Conservation (phyloP, 1,140 invertebrate species). For the Samia ricini region DNA sequence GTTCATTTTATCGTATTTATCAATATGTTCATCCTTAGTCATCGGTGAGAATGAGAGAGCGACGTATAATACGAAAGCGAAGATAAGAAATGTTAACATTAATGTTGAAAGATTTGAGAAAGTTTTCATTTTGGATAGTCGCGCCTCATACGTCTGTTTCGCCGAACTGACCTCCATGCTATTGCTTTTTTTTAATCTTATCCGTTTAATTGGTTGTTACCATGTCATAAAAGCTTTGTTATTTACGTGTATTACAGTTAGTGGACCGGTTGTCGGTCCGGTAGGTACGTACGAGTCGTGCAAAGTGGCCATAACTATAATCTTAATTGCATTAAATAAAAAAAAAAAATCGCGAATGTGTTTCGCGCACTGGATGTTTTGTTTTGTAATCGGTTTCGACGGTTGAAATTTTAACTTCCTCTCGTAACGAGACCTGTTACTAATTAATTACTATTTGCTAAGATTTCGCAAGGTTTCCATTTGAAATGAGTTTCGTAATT, state of each 20-base stretch:
- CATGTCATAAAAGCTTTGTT: constrained; percentile 4
- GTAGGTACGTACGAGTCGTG: background rate
- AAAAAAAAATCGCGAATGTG: background rate
- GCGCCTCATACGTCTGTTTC: constrained; percentile 9
- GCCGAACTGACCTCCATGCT: constrained; percentile 21
- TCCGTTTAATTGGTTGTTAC: constrained; percentile 21
- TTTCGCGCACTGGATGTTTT: constrained; percentile 10
- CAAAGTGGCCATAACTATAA: background rate
- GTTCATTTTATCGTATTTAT: constrained; percentile 54
- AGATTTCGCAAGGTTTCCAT: constrained; percentile 1
- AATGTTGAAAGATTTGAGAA: constrained; percentile 24
- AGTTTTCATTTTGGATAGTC: constrained; percentile 21
- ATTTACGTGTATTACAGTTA: constrained; percentile 6
- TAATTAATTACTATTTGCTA: constrained; percentile 1
- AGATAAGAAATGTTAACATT: constrained; percentile 27
- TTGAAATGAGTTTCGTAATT: background rate
- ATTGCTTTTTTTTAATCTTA: constrained; percentile 8
- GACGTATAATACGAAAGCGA: constrained; percentile 25
- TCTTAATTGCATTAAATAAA: constrained; percentile 10
- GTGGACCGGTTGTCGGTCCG: constrained; percentile 2
- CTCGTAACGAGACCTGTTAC: constrained; percentile 2
- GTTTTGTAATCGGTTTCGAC: constrained; percentile 3
- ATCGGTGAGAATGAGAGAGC: constrained; percentile 45
- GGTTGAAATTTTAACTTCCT: constrained; percentile 7
- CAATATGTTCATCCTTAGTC: constrained; percentile 57